Percentiles rank a stretch among this genome's conserved stretches.
Conservation (phyloP, 2,888 invertebrate species). For the Drosophila barbarae region DNA sequence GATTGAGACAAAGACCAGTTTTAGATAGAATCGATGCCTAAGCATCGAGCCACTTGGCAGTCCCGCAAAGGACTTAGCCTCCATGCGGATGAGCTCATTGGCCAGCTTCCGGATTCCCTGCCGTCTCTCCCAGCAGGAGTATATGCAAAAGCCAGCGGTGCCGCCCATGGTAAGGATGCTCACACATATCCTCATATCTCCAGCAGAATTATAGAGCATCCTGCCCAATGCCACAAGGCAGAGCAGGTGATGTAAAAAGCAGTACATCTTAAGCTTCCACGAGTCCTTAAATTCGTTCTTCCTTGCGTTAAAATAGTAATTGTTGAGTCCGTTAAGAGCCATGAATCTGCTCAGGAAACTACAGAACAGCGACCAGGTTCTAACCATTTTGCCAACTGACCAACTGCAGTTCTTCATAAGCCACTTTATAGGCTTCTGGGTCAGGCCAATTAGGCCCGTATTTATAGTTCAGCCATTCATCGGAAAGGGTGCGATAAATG, state of each 20-base stretch:
- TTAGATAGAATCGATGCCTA: conserved; percentile 1
- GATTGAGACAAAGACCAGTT: conserved; percentile 14
- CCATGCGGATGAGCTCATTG: conserved; percentile 14
- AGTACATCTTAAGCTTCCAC: conserved; percentile 6
- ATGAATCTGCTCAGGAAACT: conserved; percentile 18
- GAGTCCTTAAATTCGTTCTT: neutral
- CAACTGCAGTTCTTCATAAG: neutral
- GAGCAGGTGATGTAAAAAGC: conserved; percentile 27
- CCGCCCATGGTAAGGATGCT: conserved; percentile 16
- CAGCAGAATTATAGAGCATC: conserved; percentile 16
- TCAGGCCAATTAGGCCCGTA: conserved; percentile 18
- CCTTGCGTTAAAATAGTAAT: conserved; percentile 5
- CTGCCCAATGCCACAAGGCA: conserved; percentile 9
- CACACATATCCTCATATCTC: conserved; percentile 12
- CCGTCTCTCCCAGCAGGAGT: conserved; percentile 22
- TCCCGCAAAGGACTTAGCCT: conserved; percentile 5
- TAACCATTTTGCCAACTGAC: conserved; percentile 14
- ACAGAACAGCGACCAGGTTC: conserved; percentile 5
- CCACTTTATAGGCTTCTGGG: conserved; percentile 14
- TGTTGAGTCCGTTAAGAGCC: conserved; percentile 32
- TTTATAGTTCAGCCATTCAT: conserved; percentile 12
- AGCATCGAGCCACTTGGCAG: conserved; percentile 3
- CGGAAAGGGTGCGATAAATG: conserved; percentile 2
- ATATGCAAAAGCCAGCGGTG: conserved; percentile 1
- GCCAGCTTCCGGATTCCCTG: conserved; percentile 7